Conservation (phyloP, 1,140 invertebrate species). For the Drosophila tani region DNA sequence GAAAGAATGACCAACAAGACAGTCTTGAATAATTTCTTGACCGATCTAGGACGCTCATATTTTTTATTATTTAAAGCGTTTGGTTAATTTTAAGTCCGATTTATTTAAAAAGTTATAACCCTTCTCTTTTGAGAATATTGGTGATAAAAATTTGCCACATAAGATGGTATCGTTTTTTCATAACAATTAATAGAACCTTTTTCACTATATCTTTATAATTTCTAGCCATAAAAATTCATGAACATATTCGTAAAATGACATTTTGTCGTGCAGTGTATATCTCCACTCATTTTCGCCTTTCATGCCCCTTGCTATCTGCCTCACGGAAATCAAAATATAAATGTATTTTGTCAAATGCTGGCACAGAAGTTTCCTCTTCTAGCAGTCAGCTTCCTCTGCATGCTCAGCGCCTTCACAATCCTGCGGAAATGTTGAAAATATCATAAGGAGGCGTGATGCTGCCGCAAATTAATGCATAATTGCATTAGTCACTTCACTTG, state of each 20-base stretch:
- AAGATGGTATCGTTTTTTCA: no score
- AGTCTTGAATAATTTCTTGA: no score
- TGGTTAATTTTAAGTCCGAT: no score
- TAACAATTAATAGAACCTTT: no score
- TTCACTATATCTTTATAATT: no score
- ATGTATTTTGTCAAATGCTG: constrained; percentile 73
- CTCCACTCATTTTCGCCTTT: background rate
- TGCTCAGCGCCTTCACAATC: background rate
- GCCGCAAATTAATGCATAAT: constrained; percentile 76
- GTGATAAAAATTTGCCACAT: no score
- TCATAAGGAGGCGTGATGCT: constrained; percentile 49
- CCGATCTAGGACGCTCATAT: no score
- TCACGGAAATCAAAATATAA: constrained; percentile 72
- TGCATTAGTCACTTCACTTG: constrained; percentile 77
- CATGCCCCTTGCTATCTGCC: background rate
- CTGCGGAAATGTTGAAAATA: constrained; percentile 69
- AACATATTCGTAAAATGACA: fast-evolving
- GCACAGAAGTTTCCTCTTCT: constrained; percentile 50
- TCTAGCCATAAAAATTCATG: background rate
- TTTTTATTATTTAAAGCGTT: no score
- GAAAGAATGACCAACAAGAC: no score
- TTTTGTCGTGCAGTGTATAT: background rate
- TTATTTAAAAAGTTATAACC: no score
- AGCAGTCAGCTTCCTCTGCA: constrained; percentile 5
- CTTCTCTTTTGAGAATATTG: no score